phyloP scores from a whole-genome alignment of 2,797 vertebrate genomes.

The Pitangus sulphuratus region DNA sequence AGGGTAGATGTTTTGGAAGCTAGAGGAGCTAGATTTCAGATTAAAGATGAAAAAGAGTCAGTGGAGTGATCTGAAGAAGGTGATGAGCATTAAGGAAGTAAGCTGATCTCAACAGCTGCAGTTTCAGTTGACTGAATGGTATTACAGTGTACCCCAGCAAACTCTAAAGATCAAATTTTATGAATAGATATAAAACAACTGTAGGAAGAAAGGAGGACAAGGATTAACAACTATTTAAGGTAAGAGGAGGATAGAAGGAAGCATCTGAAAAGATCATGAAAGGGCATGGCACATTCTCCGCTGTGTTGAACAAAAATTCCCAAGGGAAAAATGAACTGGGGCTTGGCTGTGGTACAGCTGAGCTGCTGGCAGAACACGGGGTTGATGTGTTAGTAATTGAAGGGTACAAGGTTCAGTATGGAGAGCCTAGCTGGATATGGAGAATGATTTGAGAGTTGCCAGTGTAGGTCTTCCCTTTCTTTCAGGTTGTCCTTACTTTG shows the following conservation, averaged over 20 bases:
- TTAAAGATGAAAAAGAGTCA: background rate
- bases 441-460: background rate
- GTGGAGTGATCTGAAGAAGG: background rate
- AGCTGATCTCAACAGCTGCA: background rate
- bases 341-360: background rate
- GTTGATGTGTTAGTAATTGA: background rate
- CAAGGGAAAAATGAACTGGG: background rate
- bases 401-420: background rate
- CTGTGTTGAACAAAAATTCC: background rate
- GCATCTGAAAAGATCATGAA: background rate
- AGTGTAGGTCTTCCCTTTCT: background rate
- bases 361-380: background rate
- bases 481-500: background rate
- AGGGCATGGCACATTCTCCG: background rate
- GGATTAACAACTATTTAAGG: background rate
- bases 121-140: background rate
- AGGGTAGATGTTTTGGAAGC: too few species aligned
- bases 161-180: background rate
- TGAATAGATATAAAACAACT: background rate
- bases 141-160: background rate
- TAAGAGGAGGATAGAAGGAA: background rate
- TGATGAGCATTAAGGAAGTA: background rate
- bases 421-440: background rate
- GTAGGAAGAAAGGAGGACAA: background rate
- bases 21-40: background rate